Evolutionary conservation across 2,113 vertebrate genomes (phyloP).

Genomic region (Chaetura pelagica): DNA sequence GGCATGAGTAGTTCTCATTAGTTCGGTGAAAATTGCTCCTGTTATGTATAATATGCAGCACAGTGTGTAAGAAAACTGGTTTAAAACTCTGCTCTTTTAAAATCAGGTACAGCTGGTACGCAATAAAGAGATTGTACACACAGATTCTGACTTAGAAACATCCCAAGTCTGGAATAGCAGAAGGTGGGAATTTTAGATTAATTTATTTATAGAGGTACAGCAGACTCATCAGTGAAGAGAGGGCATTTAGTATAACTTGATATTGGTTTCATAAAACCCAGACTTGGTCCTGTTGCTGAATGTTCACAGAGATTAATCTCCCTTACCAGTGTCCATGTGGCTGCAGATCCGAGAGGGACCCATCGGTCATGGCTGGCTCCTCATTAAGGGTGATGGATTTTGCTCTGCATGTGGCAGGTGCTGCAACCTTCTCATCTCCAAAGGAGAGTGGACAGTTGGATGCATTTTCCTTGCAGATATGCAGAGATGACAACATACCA

Average conservation of each 20-base stretch:
- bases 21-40: neutral
- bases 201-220: neutral
- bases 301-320: neutral
- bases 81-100: neutral
- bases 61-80: neutral
- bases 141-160: neutral
- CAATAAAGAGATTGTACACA: neutral
- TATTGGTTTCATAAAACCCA: rapidly evolving
- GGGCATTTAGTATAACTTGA: neutral
- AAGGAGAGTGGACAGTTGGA: neutral
- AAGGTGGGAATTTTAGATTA: neutral
- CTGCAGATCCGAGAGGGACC: neutral
- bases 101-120: neutral
- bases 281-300: neutral
- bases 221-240: neutral
- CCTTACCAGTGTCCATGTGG: neutral
- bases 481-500: neutral
- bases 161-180: neutral
- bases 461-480: neutral
- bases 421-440: neutral
- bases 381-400: neutral
- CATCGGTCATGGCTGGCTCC: neutral
- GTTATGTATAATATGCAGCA: neutral
- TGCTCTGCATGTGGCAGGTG: neutral
- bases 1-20: neutral